Conservation (phyloP, 2,113 vertebrate species). For the Scolopax mira region DNA sequence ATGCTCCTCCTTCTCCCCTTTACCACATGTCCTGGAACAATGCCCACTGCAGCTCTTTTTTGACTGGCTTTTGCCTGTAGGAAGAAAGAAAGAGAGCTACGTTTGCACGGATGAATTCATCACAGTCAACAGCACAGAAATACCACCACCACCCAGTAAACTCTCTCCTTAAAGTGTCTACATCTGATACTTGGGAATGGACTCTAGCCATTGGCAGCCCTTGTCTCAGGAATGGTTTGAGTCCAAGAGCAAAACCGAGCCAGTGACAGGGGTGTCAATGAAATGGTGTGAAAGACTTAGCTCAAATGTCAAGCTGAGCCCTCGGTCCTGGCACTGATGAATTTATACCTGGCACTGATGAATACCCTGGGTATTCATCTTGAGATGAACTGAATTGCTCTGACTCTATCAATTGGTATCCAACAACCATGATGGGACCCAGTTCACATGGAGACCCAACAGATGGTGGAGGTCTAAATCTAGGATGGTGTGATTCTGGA, state of each 20-base stretch:
- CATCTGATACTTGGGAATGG: background rate
- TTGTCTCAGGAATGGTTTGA: background rate
- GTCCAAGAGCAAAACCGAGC: background rate
- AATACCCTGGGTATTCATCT: background rate
- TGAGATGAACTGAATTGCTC: background rate
- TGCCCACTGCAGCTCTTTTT: conserved; percentile 20
- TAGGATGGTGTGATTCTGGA: background rate
- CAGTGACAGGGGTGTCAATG: background rate
- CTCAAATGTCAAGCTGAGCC: background rate
- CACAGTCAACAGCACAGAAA: background rate
- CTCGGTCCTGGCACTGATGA: background rate
- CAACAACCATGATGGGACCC: accelerated
- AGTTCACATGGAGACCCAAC: background rate
- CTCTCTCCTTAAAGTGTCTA: background rate
- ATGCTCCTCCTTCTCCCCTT: conserved; percentile 19
- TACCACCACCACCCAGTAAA: background rate
- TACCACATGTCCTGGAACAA: conserved; percentile 31
- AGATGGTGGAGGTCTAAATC: background rate
- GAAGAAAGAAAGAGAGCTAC: background rate
- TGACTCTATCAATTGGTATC: background rate
- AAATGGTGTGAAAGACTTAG: background rate
- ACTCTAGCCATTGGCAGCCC: background rate
- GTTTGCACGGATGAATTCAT: accelerated
- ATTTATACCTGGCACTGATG: background rate
- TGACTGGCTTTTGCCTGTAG: conserved; percentile 24